These are phyloP conservation scores for Acomys russatus DNA, from an alignment of 2,797 vertebrate species.

Conservation along the genomic window DNA sequence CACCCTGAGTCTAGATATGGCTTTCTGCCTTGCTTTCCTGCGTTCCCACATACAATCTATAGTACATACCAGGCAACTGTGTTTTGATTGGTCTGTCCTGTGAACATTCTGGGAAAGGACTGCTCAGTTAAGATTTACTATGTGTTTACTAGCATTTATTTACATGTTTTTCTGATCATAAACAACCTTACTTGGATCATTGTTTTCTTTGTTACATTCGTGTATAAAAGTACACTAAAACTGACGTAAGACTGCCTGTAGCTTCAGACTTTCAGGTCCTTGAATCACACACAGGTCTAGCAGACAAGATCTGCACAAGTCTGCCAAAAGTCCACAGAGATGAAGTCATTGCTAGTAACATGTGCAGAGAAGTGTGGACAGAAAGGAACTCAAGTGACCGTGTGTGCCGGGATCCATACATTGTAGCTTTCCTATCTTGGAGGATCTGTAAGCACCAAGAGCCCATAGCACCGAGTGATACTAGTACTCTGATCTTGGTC, in stretches of 20 bases:
- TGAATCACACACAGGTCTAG: neutral
- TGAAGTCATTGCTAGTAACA: neutral
- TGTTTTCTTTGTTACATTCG: neutral
- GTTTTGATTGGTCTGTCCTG: neutral
- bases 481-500: neutral
- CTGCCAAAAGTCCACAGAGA: neutral
- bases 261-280: neutral
- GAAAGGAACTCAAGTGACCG: neutral
- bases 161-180: neutral
- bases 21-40: neutral
- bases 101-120: neutral
- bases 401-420: neutral
- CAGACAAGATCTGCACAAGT: neutral
- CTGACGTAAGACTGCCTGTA: neutral
- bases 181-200: neutral
- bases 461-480: neutral
- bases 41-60: neutral
- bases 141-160: neutral
- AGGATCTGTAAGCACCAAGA: neutral
- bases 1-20: neutral
- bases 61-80: neutral
- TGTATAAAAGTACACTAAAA: neutral
- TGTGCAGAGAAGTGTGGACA: neutral
- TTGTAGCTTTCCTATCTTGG: neutral
- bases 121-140: neutral